Percentiles rank a stretch among this genome's conserved stretches.
Conservation (phyloP, 2,797 vertebrate species). For the Clamator glandarius region DNA sequence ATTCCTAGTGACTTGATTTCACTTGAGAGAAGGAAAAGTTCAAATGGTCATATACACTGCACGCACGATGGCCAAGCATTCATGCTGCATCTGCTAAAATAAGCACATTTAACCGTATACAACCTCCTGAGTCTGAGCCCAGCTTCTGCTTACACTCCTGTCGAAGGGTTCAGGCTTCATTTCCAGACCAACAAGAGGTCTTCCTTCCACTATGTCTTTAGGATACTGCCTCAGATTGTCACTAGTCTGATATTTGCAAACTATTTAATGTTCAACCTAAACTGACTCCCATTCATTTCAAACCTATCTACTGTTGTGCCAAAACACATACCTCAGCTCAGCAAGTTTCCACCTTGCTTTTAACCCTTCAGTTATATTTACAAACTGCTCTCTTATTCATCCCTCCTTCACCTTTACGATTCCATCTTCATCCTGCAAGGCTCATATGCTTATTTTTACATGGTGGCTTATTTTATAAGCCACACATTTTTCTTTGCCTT, state of each 20-base stretch:
- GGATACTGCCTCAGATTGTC: neutral
- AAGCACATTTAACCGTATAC: neutral
- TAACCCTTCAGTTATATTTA: neutral
- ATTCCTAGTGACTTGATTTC: conserved; percentile 35
- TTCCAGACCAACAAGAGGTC: neutral
- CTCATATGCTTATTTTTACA: neutral
- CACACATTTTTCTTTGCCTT: neutral
- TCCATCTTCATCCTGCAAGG: neutral
- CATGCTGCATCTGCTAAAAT: neutral
- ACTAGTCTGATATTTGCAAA: neutral
- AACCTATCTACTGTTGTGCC: neutral
- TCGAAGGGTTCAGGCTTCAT: neutral
- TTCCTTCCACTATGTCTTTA: neutral
- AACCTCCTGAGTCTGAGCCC: neutral
- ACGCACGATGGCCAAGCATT: neutral
- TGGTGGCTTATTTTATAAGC: neutral
- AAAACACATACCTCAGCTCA: neutral
- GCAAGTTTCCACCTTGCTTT: neutral
- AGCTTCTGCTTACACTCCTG: neutral
- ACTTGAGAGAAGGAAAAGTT: conserved; percentile 47
- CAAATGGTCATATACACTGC: accelerated
- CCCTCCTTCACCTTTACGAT: neutral
- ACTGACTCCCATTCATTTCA: neutral
- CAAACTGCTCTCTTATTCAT: neutral
- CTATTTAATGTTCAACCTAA: neutral